Conservation (phyloP, 2,888 invertebrate genomes). For the Eustalomyia histrio region DNA sequence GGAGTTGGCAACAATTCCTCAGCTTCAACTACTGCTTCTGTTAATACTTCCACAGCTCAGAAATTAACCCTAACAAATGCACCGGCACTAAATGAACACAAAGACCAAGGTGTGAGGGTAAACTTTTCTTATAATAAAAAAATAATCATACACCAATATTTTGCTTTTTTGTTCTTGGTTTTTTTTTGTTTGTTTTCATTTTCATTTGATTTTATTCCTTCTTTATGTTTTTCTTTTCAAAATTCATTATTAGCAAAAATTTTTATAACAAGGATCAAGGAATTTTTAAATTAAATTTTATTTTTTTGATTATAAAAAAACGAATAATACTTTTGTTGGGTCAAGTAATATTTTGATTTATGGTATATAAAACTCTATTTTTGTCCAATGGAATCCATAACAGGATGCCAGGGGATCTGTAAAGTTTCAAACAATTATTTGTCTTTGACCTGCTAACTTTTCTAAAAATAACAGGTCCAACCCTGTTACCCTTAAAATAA, state of each 20-base stretch:
- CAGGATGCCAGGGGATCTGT: no score
- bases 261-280: background rate
- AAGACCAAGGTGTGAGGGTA: constrained; percentile 80
- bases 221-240: background rate
- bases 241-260: background rate
- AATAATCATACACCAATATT: constrained; percentile 25
- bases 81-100: constrained; percentile 75
- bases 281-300: background rate
- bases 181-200: constrained; percentile 13
- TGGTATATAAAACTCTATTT: no score
- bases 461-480: no score
- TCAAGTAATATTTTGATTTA: no score
- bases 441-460: no score
- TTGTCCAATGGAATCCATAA: no score
- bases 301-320: no score
- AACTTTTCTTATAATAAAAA: constrained; percentile 69
- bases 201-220: constrained; percentile 14
- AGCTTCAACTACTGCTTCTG: constrained; percentile 43
- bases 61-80: constrained; percentile 64
- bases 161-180: constrained; percentile 36
- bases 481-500: no score
- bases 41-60: constrained; percentile 75
- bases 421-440: no score
- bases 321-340: no score
- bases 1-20: constrained; percentile 49